A percentile compares a stretch with the other conserved stretches of the same genome.
These are phyloP conservation scores for Omphaloscelis lunosa DNA, from an alignment of 2,888 invertebrate species.

Conservation along the genomic window DNA sequence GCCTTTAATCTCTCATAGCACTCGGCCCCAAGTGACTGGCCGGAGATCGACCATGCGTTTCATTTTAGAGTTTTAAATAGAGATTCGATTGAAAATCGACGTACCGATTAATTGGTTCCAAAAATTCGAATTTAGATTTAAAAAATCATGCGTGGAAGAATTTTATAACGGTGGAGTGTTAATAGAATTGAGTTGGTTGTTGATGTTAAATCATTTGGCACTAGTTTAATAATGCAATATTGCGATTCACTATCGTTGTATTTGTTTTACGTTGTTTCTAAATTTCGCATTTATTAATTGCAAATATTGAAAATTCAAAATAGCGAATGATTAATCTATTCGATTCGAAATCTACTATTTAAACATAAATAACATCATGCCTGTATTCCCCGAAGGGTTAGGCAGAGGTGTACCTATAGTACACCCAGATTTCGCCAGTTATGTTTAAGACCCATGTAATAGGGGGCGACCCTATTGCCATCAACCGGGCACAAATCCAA, in stretches of 20 bases:
- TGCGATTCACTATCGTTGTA: neutral
- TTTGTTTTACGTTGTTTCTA: neutral
- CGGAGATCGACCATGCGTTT: conserved; percentile 55
- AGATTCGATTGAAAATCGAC: conserved; percentile 51
- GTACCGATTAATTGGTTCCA: conserved; percentile 50
- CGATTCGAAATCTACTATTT: too few species aligned
- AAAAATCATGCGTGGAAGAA: conserved; percentile 10
- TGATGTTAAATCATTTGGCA: conserved; percentile 7
- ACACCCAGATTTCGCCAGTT: too few species aligned
- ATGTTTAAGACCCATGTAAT: too few species aligned
- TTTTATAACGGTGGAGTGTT: conserved; percentile 12
- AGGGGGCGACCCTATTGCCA: too few species aligned
- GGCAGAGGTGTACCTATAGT: too few species aligned
- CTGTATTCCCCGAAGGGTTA: too few species aligned
- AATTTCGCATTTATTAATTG: neutral
- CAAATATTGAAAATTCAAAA: conserved; percentile 4
- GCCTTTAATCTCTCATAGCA: conserved; percentile 83
- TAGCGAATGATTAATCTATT: neutral
- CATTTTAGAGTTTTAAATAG: conserved; percentile 55
- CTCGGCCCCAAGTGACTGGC: conserved; percentile 73
- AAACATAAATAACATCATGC: too few species aligned
- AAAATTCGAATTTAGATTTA: conserved; percentile 31
- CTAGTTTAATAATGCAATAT: conserved; percentile 8
- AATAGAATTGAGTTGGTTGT: neutral
- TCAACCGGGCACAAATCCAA: too few species aligned